Conservation (phyloP, 2,888 invertebrate species). For the Melieria crassipennis region DNA sequence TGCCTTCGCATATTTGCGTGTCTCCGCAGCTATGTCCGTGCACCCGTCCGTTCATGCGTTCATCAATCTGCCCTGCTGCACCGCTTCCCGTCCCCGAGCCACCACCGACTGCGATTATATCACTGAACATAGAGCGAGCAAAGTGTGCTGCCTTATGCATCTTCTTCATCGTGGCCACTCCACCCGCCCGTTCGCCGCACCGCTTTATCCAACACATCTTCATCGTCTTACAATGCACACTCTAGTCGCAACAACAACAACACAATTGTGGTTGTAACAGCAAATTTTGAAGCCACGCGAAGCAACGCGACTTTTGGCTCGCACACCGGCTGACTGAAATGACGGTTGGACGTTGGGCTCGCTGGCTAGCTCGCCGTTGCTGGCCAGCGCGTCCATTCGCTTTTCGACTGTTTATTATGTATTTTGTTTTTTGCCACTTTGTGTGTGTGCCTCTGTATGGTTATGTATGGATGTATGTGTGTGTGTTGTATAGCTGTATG, state of each 20-base stretch:
- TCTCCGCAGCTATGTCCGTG: too few relatives aligned
- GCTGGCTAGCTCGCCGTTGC: not conserved
- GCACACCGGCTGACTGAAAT: not conserved
- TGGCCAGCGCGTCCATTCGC: constrained; percentile 2
- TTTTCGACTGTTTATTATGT: not conserved
- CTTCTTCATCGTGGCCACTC: not conserved
- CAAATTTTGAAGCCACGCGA: not conserved
- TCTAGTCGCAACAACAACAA: too few relatives aligned
- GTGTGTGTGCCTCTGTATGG: not conserved
- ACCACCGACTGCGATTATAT: too few relatives aligned
- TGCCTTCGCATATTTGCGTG: too few relatives aligned
- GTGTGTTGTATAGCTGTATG: not conserved
- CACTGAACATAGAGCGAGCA: too few relatives aligned
- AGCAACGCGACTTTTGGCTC: constrained; percentile 10
- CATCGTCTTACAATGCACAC: too few relatives aligned
- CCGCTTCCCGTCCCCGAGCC: too few relatives aligned
- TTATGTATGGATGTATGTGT: not conserved
- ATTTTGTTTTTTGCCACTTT: not conserved
- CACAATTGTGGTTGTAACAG: too few relatives aligned
- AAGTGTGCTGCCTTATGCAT: constrained; percentile 10
- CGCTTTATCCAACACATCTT: too few relatives aligned
- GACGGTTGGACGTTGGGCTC: not conserved
- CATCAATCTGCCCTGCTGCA: too few relatives aligned
- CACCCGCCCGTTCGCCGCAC: too few relatives aligned
- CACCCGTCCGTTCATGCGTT: too few relatives aligned